Percentiles rank a stretch among this genome's conserved stretches.
These are phyloP conservation scores for Carduelis carduelis DNA, from an alignment of 2,797 vertebrate genomes.

Conservation along the genomic window DNA sequence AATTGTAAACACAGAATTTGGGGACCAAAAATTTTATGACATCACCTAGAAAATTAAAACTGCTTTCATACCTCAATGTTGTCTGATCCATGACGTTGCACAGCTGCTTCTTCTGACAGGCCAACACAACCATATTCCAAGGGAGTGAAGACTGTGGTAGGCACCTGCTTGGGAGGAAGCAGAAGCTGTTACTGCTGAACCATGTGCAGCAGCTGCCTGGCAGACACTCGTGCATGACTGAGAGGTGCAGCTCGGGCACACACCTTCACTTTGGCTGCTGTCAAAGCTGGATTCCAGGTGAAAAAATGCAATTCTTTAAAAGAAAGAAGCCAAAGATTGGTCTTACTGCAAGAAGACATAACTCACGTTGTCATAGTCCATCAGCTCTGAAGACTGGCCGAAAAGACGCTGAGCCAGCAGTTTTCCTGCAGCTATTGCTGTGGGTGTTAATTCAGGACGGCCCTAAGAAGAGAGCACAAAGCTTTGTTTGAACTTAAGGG, in stretches of 20 bases:
- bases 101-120: conserved; percentile 89
- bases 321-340: not conserved
- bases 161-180: conserved; percentile 74
- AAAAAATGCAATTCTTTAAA: not conserved
- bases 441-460: conserved; percentile 92
- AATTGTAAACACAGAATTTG: not conserved
- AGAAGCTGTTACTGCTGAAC: not conserved
- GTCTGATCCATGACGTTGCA: conserved; percentile 78
- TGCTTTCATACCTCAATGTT: conserved; percentile 80
- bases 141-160: conserved; percentile 94
- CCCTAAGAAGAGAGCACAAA: conserved; percentile 75
- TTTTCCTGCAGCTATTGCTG: conserved; percentile 89
- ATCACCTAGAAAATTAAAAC: not conserved
- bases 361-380: conserved; percentile 93
- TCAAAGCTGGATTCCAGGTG: not conserved
- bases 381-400: conserved; percentile 78
- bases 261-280: not conserved
- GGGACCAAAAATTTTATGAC: not conserved
- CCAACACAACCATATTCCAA: conserved; percentile 93
- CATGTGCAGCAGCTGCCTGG: not conserved
- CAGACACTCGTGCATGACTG: not conserved
- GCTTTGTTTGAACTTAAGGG: not conserved
- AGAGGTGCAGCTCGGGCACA: not conserved
- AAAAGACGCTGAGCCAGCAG: conserved; percentile 87
- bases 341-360: not conserved